Evolutionary conservation across 2,113 vertebrate genomes (phyloP), one percentile per base, ranked within the genome.

Genomic region (Petromus typicus): DNA sequence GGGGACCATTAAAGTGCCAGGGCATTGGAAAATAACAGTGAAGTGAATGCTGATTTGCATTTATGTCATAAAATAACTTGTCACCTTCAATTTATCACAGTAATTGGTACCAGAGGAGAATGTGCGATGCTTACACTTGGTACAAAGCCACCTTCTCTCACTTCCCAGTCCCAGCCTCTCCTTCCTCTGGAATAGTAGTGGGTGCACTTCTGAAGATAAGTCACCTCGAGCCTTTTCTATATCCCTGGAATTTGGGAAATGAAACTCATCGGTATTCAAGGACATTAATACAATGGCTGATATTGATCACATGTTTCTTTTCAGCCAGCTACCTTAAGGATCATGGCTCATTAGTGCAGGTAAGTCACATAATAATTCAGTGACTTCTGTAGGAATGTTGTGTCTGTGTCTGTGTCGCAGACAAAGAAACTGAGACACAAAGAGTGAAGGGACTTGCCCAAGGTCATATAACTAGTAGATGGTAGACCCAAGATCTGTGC

Each of bases 1-100:
- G 93, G 95, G 95, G 93, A 96, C 92, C 81, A 96, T 98, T 98
- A 98, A 97, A 98, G 57, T 96, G 98, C 96, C 96, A 97, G 95
- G 87, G 97, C 91, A 95, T 63, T 93, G 95, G 97, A 98, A 98
- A 98, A 98, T 93, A 95, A 97, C 96, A 95, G 86, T 54, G 88
- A 98, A 97, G 93, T 95, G 97, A 98, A 95, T 57, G 76, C 91
- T 97, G 95, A 96, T 73, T 97, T 97, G 96, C 96, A 97, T 98
- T 98, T 97, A 97, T 92, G 96, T 95, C 95, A 96, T 96, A 97
- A 98, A 97, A 96, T 95, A 97, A 86, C 89, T 89, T 79, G 92
- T 89, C 71, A 40, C 86, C 80, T 96, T 96, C 86, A 97, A 92
- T 97, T 96, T 93, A 94, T 95, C 86, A 20, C 67, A 83, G 95